Conservation (phyloP, 2,113 vertebrate species). For the Rhinopomastus cyanomelas region DNA sequence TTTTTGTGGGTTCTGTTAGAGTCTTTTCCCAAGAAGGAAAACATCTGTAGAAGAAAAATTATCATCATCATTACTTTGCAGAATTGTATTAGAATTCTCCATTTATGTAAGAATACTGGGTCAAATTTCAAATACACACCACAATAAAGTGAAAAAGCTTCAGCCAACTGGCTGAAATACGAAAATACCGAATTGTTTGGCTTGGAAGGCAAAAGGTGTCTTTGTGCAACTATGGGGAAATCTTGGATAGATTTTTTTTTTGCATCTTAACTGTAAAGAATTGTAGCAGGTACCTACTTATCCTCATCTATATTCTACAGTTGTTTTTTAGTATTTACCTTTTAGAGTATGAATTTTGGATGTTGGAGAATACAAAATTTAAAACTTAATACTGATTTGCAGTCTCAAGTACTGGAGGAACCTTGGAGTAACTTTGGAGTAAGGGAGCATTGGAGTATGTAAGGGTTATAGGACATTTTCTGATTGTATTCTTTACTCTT, state of each 20-base stretch:
- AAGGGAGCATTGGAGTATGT: no score
- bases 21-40: neutral
- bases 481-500: neutral
- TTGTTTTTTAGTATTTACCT: neutral
- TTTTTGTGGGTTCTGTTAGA: neutral
- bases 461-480: neutral
- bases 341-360: neutral
- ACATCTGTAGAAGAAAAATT: neutral
- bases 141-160: neutral
- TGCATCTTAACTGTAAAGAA: neutral
- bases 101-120: neutral
- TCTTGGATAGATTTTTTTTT: neutral
- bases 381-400: no score
- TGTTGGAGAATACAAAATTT: neutral
- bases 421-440: neutral
- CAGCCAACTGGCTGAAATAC: neutral
- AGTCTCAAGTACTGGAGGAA: neutral
- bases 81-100: neutral
- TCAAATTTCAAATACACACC: neutral
- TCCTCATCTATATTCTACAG: neutral
- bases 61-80: neutral
- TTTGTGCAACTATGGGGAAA: neutral
- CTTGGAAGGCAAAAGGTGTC: accelerated
- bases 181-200: neutral
- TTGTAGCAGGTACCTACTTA: neutral